Conservation (phyloP, 2,888 invertebrate genomes). For the Theristus sp. region DNA sequence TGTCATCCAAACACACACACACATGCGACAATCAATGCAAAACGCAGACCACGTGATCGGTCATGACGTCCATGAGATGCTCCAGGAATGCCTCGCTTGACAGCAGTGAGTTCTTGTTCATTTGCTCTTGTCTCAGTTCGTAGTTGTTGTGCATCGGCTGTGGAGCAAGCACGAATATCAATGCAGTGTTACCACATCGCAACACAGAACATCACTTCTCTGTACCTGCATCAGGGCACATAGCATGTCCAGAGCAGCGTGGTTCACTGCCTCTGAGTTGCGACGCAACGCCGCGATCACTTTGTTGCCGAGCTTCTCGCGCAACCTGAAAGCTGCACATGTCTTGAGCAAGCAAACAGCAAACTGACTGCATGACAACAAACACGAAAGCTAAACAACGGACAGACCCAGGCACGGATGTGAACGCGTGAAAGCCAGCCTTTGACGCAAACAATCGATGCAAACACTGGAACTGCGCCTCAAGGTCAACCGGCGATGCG, state of each 20-base stretch:
- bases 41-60: conserved; percentile 74
- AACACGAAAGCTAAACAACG: neutral
- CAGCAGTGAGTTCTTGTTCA: conserved; percentile 85
- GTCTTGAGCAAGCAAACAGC: neutral
- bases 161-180: conserved; percentile 7
- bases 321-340: conserved; percentile 45
- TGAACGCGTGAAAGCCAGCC: conserved; percentile 71
- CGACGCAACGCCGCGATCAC: conserved; percentile 72
- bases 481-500: conserved; percentile 43
- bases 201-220: neutral
- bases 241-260: conserved; percentile 92
- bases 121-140: conserved; percentile 85
- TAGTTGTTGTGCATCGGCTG: conserved; percentile 81
- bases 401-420: conserved; percentile 17
- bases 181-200: neutral
- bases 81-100: conserved; percentile 78
- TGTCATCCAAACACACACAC: too few species aligned
- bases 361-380: too few species aligned
- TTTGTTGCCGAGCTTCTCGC: conserved; percentile 79
- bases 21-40: too few species aligned
- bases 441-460: conserved; percentile 84
- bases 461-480: conserved; percentile 71
- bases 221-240: conserved; percentile 75
- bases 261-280: conserved; percentile 70
- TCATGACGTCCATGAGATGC: conserved; percentile 80